Conservation (phyloP, 2,888 invertebrate genomes). For the Ophion slaviceki region DNA sequence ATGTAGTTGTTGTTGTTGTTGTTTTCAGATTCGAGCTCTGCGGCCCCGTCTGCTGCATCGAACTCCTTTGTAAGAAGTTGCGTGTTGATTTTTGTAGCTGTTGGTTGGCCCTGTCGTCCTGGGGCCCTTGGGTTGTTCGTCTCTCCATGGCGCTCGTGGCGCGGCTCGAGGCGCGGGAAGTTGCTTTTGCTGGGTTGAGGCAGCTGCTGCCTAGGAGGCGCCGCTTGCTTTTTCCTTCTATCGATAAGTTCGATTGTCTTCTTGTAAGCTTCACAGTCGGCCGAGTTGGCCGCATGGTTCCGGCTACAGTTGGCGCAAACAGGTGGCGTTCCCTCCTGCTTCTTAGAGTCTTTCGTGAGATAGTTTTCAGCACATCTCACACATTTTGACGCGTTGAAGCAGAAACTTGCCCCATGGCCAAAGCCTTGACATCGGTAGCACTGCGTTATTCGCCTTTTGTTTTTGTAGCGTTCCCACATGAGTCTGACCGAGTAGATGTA, state of each 20-base stretch:
- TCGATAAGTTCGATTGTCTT: not conserved
- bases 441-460: not conserved
- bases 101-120: no score
- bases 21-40: no score
- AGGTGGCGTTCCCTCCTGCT: no score
- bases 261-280: not conserved
- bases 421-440: slow-evolving; percentile 13
- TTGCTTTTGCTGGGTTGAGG: no score
- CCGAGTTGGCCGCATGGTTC: not conserved
- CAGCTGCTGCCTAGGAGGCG: not conserved
- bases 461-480: slow-evolving; percentile 16
- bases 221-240: not conserved
- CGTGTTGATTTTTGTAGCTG: no score
- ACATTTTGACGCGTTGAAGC: slow-evolving; percentile 4
- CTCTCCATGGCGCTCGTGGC: no score
- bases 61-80: no score
- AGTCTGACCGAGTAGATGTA: slow-evolving; percentile 4
- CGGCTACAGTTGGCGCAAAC: no score
- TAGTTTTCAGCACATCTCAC: not conserved
- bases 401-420: not conserved
- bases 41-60: no score
- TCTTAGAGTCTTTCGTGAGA: not conserved
- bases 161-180: no score
- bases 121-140: no score
- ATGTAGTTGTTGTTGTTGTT: no score